These are phyloP conservation scores for Acronicta aceris DNA, from an alignment of 2,888 invertebrate species.

Conservation along the genomic window DNA sequence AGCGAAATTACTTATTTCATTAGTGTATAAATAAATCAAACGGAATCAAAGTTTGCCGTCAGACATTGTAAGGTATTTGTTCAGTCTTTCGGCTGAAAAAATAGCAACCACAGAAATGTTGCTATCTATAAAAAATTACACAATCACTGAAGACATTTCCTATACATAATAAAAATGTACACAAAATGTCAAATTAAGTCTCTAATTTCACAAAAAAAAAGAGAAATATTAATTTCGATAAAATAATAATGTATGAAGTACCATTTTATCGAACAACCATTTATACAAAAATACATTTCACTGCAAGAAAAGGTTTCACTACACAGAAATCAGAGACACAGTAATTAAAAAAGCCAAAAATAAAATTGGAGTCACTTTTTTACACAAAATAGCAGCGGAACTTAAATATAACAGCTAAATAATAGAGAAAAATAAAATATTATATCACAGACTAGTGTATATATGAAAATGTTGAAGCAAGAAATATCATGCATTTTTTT, in stretches of 20 bases:
- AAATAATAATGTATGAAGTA: slow-evolving; percentile 2
- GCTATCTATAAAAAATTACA: slow-evolving; percentile 56
- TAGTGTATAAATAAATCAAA: slow-evolving; percentile 32
- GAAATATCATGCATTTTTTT: slow-evolving; percentile 57
- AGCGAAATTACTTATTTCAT: slow-evolving; percentile 16
- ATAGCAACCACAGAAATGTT: slow-evolving; percentile 51
- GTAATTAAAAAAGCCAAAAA: slow-evolving; percentile 12
- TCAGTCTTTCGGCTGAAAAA: slow-evolving; percentile 38
- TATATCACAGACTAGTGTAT: slow-evolving; percentile 55
- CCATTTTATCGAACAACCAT: neutral
- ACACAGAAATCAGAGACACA: slow-evolving; percentile 21
- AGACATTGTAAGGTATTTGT: slow-evolving; percentile 34
- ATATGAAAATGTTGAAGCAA: slow-evolving; percentile 43
- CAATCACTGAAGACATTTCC: slow-evolving; percentile 33
- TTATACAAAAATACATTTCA: slow-evolving; percentile 4
- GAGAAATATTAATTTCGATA: slow-evolving; percentile 13
- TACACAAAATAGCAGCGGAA: slow-evolving; percentile 25
- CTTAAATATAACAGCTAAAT: slow-evolving; percentile 81
- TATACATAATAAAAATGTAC: slow-evolving; percentile 45
- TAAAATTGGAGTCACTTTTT: slow-evolving; percentile 14
- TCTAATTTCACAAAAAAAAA: slow-evolving; percentile 28
- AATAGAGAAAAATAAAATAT: slow-evolving; percentile 61
- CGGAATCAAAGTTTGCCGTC: slow-evolving; percentile 18
- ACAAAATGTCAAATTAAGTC: slow-evolving; percentile 16
- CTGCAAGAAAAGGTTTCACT: neutral